Evolutionary conservation across 2,113 vertebrate species (phyloP).

Genomic region (Phalacrocorax brasilianus): DNA sequence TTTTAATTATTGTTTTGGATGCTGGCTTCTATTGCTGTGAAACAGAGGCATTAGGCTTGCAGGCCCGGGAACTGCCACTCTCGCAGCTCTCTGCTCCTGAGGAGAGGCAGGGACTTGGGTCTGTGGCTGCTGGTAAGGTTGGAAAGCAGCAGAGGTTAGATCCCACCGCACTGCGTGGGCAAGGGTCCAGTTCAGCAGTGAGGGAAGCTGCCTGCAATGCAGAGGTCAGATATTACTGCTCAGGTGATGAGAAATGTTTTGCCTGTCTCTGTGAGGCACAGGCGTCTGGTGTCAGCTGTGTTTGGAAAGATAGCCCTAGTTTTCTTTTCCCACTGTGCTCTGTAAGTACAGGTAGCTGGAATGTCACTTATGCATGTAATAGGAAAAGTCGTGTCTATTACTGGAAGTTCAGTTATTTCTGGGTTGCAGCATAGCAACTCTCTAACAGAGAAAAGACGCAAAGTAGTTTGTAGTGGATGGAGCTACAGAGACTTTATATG

Average conservation of each 20-base stretch:
- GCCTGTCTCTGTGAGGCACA: neutral
- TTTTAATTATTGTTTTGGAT: neutral
- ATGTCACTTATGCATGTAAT: neutral
- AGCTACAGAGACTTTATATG: neutral
- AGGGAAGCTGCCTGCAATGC: neutral
- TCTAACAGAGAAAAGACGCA: neutral
- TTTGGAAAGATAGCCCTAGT: neutral
- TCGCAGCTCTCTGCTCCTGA: neutral
- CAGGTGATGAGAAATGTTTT: neutral
- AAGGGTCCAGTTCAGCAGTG: neutral
- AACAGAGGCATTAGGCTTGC: neutral
- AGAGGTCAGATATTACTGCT: neutral
- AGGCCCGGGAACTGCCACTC: neutral
- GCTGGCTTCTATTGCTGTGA: neutral
- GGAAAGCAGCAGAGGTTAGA: neutral
- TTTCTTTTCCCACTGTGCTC: neutral
- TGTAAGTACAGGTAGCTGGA: neutral
- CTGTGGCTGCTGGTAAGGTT: neutral
- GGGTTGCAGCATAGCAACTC: neutral
- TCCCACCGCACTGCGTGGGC: accelerated
- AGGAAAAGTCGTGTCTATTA: neutral
- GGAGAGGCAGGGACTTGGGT: neutral
- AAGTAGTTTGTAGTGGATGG: neutral
- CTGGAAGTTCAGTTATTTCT: neutral
- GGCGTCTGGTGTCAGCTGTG: accelerated